A percentile compares a stretch with the other conserved stretches of the same genome.
Conservation (phyloP, 2,113 vertebrate species). For the Embiotoca jacksoni region DNA sequence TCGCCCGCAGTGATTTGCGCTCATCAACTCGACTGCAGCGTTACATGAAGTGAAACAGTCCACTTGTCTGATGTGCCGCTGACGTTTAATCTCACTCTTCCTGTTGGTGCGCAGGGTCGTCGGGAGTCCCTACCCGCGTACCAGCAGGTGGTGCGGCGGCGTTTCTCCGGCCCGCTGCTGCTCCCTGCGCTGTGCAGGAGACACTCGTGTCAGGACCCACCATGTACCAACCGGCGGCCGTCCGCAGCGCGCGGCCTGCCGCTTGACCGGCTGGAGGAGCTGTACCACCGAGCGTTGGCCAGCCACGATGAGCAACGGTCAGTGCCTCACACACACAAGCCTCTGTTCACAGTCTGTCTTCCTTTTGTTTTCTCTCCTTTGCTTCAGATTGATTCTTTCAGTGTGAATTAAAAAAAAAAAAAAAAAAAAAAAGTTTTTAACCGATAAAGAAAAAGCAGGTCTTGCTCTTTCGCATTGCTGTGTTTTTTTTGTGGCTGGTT, state of each 20-base stretch:
- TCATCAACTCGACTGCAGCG: no score
- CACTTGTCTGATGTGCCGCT: no score
- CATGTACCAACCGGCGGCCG: conserved; percentile 29
- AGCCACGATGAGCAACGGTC: conserved; percentile 79
- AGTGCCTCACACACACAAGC: conserved; percentile 33
- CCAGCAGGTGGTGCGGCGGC: conserved; percentile 78
- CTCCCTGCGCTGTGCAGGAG: conserved; percentile 83
- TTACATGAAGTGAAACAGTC: no score
- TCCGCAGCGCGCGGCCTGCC: conserved; percentile 37
- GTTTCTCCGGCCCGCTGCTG: conserved; percentile 86
- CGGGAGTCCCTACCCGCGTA: conserved; percentile 60
- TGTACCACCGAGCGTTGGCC: conserved; percentile 80
- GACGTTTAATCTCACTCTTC: background rate
- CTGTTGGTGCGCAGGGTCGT: conserved; percentile 50
- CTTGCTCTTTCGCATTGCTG: background rate
- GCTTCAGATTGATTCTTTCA: background rate
- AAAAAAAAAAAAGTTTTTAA: no score
- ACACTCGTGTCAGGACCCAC: conserved; percentile 77
- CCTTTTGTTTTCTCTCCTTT: background rate
- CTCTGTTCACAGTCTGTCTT: no score
- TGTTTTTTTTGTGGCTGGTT: background rate
- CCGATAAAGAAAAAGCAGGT: background rate
- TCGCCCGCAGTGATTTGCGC: no score
- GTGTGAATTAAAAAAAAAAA: no score
- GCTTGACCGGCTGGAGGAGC: conserved; percentile 74